These are phyloP conservation scores for Drosophila suboccidentalis DNA, from an alignment of 2,888 invertebrate species.

Conservation along the genomic window DNA sequence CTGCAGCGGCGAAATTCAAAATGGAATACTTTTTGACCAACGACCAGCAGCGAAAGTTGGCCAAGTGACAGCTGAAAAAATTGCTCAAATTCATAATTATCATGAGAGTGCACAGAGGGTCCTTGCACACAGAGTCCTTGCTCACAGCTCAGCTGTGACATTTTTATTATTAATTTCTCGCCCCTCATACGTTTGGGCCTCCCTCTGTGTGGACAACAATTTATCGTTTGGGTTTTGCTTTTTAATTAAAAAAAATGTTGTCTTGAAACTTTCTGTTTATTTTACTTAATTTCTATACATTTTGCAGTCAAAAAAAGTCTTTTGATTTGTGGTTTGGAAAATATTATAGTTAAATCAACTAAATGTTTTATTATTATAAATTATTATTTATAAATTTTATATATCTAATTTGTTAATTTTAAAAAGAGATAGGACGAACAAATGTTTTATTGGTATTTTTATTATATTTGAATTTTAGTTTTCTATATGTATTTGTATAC, in stretches of 20 bases:
- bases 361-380: background rate
- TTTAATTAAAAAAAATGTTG: conserved; percentile 52
- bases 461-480: too few relatives aligned
- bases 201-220: conserved; percentile 24
- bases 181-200: background rate
- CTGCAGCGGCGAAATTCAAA: background rate
- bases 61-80: conserved; percentile 22
- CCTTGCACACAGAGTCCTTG: conserved; percentile 31
- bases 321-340: background rate
- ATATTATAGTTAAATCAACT: background rate
- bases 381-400: too few relatives aligned
- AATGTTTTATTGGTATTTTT: too few relatives aligned
- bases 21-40: background rate
- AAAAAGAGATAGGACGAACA: too few relatives aligned
- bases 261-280: conserved; percentile 9
- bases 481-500: too few relatives aligned
- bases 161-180: conserved; percentile 21
- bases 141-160: conserved; percentile 28
- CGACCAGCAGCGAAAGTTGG: conserved; percentile 7
- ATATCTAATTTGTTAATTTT: background rate
- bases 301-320: background rate
- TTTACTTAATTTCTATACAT: conserved; percentile 3
- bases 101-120: conserved; percentile 34
- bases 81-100: conserved; percentile 55
- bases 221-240: conserved; percentile 31